Evolutionary conservation across 1,140 invertebrate species (phyloP), one percentile per base, ranked within the genome.

Genomic region (Hydropsyche tenuis): DNA sequence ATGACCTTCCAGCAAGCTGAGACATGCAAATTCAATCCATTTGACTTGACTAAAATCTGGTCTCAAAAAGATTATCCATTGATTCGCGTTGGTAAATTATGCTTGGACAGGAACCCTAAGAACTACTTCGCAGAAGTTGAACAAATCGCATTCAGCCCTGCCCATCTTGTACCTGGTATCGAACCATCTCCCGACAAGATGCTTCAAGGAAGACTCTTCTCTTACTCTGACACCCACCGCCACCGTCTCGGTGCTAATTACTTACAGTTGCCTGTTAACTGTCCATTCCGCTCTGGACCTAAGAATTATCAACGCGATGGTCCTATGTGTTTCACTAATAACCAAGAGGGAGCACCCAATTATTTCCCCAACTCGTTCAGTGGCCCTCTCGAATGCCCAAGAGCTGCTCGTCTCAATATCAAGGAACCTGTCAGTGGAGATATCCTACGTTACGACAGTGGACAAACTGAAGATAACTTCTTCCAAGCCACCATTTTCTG

Each of bases 101-200:
- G 96, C 0, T 86, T 99, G 37, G 91, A 98, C 82, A 87, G 90
- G 53, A 97, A 97, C 82, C 94, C 96, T 1, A 90, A 89, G 73
- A 98, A 98, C 81, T 97, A 97, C 83, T 97, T 97, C 83, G 89
- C 94, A 48, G 95, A 98, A 81, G 91, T 99, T 5, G 98, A 99
- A 82, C 97, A 99, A 85, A 85, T 95, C 60, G 96, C 96, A 1
- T 99, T 98, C 83, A 91, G 91, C 79, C 97, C 97, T 0, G 90
- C 94, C 20, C 93, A 98, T 81, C 80, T 99, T 85, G 90, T 96
- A 68, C 96, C 96, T 37, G 93, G 96, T 16, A 96, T 99, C 80
- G 91, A 95, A 80, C 88, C 94, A 12, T 95, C 93, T 25, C 96
- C 95, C 0, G 97, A 99, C 80, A 97, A 96, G 86, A 95, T 99